Evolutionary conservation across 2,888 invertebrate genomes (phyloP).

Genomic region (Hypselothyrea guttata): DNA sequence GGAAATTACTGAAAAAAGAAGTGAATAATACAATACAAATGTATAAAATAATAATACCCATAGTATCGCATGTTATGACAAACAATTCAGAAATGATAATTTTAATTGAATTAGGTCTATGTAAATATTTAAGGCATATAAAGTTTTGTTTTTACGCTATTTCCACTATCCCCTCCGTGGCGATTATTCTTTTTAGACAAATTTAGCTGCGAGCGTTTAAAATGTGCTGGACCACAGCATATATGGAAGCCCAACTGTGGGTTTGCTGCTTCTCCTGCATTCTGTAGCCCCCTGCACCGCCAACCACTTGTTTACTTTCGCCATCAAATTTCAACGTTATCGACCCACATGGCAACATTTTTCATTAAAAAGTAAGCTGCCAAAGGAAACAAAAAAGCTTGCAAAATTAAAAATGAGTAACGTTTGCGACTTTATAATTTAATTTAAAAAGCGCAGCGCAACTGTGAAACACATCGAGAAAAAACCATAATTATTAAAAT

Average conservation of each 20-base stretch:
- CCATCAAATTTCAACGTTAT: constrained; percentile 56
- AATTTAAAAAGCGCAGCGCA: constrained; percentile 64
- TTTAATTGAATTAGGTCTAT: too few species aligned
- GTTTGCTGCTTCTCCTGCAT: constrained; percentile 2
- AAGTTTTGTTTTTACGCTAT: neutral
- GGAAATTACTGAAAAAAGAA: too few species aligned
- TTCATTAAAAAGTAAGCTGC: constrained; percentile 49
- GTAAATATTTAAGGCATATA: neutral
- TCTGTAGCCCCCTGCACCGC: neutral
- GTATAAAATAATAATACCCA: too few species aligned
- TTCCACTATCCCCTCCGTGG: constrained; percentile 3
- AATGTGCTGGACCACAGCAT: constrained; percentile 50
- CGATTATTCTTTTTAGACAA: constrained; percentile 5
- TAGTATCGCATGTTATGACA: too few species aligned
- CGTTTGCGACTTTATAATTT: constrained; percentile 70
- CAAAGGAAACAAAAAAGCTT: constrained; percentile 28
- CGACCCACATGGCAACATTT: constrained; percentile 61
- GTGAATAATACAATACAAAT: too few species aligned
- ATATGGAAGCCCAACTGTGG: constrained; percentile 6
- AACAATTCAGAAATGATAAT: too few species aligned
- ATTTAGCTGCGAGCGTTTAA: constrained; percentile 25
- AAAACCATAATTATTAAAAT: constrained; percentile 71
- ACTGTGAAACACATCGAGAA: constrained; percentile 25
- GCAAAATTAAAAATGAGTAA: constrained; percentile 35
- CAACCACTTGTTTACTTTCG: constrained; percentile 52